phyloP scores from a whole-genome alignment of 2,888 invertebrate species.

The Stenolophus ochropezus region DNA sequence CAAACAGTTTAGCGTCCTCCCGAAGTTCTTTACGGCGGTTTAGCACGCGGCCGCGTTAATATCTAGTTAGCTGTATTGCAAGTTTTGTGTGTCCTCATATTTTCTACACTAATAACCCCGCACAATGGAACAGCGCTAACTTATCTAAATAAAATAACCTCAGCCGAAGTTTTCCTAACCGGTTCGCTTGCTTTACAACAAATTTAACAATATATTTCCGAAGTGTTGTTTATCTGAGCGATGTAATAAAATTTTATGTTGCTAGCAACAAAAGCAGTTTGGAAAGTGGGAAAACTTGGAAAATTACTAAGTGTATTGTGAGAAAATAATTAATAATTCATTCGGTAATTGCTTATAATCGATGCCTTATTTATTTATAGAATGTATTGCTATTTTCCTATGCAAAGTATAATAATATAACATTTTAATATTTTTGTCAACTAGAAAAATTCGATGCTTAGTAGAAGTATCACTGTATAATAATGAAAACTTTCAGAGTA shows the following conservation, averaged over 20 bases:
- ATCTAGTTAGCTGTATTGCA: slow-evolving; percentile 33
- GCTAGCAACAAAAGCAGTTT: slow-evolving; percentile 22
- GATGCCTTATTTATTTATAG: slow-evolving; percentile 12
- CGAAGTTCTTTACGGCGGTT: slow-evolving; percentile 18
- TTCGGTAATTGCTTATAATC: slow-evolving; percentile 28
- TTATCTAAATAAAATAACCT: slow-evolving; percentile 33
- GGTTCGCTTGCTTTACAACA: slow-evolving; percentile 36
- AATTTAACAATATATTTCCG: slow-evolving; percentile 47
- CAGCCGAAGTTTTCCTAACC: slow-evolving; percentile 35
- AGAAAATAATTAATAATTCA: slow-evolving; percentile 30
- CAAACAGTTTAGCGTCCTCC: background rate
- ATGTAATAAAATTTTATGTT: slow-evolving; percentile 42
- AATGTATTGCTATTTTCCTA: no score
- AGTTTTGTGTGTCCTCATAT: slow-evolving; percentile 44
- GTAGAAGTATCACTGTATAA: no score
- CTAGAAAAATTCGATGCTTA: no score
- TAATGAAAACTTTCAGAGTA: no score
- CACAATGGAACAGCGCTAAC: slow-evolving; percentile 16
- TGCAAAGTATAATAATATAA: no score
- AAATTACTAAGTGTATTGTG: slow-evolving; percentile 10
- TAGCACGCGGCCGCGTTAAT: slow-evolving; percentile 33
- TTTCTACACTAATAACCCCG: slow-evolving; percentile 50
- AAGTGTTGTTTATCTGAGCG: slow-evolving; percentile 30
- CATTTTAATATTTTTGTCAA: no score
- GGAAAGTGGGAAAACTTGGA: background rate